Base-by-base conservation (phyloP, 2,113 vertebrate genomes). In the Phyllostomus discolor region DNA sequence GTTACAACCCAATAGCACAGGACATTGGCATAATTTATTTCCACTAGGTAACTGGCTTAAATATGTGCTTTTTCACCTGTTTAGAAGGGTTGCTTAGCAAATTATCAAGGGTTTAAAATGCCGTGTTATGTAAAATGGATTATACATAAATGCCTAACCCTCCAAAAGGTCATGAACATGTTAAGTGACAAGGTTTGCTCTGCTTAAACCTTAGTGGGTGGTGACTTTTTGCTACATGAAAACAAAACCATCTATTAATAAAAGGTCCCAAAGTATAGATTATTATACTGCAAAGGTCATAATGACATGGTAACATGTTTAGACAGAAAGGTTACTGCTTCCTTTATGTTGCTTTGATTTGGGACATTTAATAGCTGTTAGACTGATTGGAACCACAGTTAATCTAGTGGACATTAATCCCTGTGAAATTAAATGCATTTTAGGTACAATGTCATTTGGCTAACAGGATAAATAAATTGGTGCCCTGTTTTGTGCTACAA, bases 91-190 rank as follows among this genome's bases (percentile, higher is more conserved):
- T 76, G 31, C 12, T 90, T 70, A 82, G 43, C 50, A 82, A 31
- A 82, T 69, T 86, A 80, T 80, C 81, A 90, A 82, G 73, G 17
- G 7, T 33, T 95, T 90, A 76, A 94, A 86, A 80, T 76, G 41
- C 35, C 50, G 57, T 86, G 20, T 64, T 82, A 87, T 57, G 28
- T 87, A 87, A 93, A 95, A 82, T 8, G 2, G 19, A 93, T 76
- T 83, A 64, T 78, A 72, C 33, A 90, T 82, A 87, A 93, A 69
- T 64, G 33, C 10, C 52, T 95, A 90, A 38, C 52, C 33, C 28
- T 81, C 59, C 78, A 48, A 92, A 88, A 95, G 46, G 31, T 84
- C 64, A 84, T 20, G 33, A 38, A 73, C 16, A 48, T 73, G 50
- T 57, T 92, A 88, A 64, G 14, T 64, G 66, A 76, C 20, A 92